Base-by-base conservation (phyloP, 2,797 vertebrate species). In the Danio jaintianensis region DNA sequence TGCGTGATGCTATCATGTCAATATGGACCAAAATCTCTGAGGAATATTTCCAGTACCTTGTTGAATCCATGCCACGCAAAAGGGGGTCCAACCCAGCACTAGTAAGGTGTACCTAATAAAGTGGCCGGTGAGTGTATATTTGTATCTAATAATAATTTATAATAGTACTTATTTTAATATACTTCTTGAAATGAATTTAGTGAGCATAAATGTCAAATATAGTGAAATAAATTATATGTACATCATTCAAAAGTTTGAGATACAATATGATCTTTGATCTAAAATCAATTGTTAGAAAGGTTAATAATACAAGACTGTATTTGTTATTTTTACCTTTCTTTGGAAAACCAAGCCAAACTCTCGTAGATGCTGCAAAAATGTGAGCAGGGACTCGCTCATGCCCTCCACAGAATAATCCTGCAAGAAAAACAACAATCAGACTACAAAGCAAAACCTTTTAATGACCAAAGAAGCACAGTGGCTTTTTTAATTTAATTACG, bases 331-430 rank as follows among this genome's bases (percentile, higher is more conserved):
- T 29, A n/a, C 96, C 96, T 97, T 98, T 83, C 96, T 96, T 90
- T 98, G 96, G 88, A 98, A 97, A 74, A 98, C 96, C 10, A 98
- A 93, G 10, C 96, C 96, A 70, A 98, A 97, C 88, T 97, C 96
- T n/a, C 96, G 89, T 12, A 97, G 93, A 81, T 97, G 96, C 86
- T 98, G 96, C 84, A 97, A 92, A 85, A 97, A 97, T 29, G 93
- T 96, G 78, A 96, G 92, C 20, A 98, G 86, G 6, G 96, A 97
- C 66, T 98, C 96, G 12, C 96, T 96, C 96, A 98, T 98, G 1
- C 96, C 96, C 86, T 98, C 96, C 82, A 98, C 96, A 0, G 96
- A 97, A 87, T 98, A 98, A 86, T 98, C 96, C 96, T 97, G 89
- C 42, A 45, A 53, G 13, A 53, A 73, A 70, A 62, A 80, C 56